A percentile compares a stretch with the other conserved stretches of the same genome.
These are phyloP conservation scores for Tapirus terrestris DNA, from an alignment of 2,113 vertebrate genomes.

Conservation along the genomic window DNA sequence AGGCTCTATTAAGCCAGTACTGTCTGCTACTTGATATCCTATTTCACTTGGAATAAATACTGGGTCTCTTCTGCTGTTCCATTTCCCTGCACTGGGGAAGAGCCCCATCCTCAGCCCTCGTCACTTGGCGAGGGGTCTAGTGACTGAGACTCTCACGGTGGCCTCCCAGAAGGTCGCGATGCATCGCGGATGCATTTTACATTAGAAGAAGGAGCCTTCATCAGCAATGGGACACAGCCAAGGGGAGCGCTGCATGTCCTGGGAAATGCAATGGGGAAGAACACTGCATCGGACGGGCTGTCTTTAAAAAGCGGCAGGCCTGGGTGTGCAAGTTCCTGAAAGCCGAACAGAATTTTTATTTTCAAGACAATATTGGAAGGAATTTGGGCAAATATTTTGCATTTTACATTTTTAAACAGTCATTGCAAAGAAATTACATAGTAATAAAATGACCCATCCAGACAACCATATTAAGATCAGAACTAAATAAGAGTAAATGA, in stretches of 20 bases:
- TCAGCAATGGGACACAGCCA: constrained; percentile 58
- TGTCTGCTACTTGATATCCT: constrained; percentile 3
- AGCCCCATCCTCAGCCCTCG: constrained; percentile 6
- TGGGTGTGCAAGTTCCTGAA: background rate
- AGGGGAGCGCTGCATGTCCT: background rate
- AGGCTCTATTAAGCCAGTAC: background rate
- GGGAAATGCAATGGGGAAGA: background rate
- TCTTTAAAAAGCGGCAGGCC: background rate
- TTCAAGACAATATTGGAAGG: constrained; percentile 1
- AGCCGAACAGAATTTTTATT: constrained; percentile 5
- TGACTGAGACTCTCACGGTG: constrained; percentile 62
- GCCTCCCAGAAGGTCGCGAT: constrained; percentile 53
- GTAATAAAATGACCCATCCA: background rate
- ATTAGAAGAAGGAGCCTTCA: constrained; percentile 58
- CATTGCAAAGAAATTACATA: background rate
- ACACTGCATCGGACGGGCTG: background rate
- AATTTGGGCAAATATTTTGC: background rate
- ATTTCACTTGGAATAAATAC: constrained; percentile 62
- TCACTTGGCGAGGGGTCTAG: constrained; percentile 58
- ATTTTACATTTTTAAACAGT: background rate
- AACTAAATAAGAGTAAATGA: background rate
- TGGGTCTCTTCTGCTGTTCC: background rate
- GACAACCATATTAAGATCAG: background rate
- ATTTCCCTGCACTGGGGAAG: constrained; percentile 57
- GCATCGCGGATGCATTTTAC: constrained; percentile 66